phyloP scores from a whole-genome alignment of 2,888 invertebrate genomes.

The Erebia ligea region DNA sequence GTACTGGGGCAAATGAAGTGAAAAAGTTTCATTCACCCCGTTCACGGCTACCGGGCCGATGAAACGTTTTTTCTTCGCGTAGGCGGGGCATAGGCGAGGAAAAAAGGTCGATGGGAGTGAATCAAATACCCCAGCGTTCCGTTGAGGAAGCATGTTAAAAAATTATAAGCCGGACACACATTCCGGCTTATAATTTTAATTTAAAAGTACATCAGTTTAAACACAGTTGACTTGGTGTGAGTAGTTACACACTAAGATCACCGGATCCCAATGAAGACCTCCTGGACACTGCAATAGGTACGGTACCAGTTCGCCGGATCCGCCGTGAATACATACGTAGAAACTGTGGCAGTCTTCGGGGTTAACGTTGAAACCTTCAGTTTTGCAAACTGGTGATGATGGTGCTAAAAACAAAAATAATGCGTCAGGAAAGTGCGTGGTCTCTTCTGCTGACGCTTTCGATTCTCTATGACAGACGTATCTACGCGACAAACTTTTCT shows the following conservation, averaged over 20 bases:
- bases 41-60: too few species aligned
- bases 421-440: background rate
- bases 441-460: too few species aligned
- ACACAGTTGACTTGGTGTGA: slow-evolving; percentile 24
- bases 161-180: too few species aligned
- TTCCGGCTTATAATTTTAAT: slow-evolving; percentile 5
- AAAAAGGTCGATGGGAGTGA: too few species aligned
- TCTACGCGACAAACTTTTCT: too few species aligned
- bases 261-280: slow-evolving; percentile 34
- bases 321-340: slow-evolving; percentile 26
- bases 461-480: background rate
- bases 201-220: background rate
- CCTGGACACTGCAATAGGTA: slow-evolving; percentile 25
- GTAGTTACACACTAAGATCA: slow-evolving; percentile 29
- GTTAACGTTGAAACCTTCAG: slow-evolving; percentile 21
- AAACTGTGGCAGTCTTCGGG: slow-evolving; percentile 31
- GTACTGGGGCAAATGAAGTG: too few species aligned
- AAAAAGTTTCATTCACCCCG: too few species aligned
- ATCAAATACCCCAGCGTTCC: background rate
- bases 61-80: too few species aligned
- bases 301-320: background rate
- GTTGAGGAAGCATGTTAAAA: background rate
- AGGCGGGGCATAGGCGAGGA: too few species aligned
- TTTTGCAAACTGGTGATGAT: slow-evolving; percentile 20
- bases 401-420: slow-evolving; percentile 12